Evolutionary conservation across 2,113 vertebrate species (phyloP), one percentile per base, ranked within the genome.

Genomic region (Psilopsiagon aymara): DNA sequence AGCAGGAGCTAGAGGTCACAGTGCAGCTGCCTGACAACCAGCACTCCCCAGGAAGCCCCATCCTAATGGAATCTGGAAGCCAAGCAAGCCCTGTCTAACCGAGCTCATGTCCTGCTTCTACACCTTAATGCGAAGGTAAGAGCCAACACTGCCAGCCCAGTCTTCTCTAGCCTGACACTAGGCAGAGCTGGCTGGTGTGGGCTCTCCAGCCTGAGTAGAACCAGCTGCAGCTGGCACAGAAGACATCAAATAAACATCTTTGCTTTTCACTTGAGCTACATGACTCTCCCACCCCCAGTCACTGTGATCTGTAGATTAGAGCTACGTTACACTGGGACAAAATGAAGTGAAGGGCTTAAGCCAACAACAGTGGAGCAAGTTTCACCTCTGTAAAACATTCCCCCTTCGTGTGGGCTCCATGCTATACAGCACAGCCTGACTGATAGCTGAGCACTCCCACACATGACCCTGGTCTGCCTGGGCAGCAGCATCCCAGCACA

Each of bases 341-440:
- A 63, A 53, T 19, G 12, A 20, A 73, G 29, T 53, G 80, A 78
- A 49, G 11, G 20, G 52, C 57, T 87, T 17, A 87, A 81, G 35
- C 13, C 28, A 46, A 80, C 41, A 59, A 60, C 37, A 63, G 25
- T 4, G 0, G 31, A 80, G 20, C 10, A 37, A 75, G 74, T 60
- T n/a, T 28, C 19, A 37, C 4, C 55, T 86, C 37, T 83, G 20
- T 28, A 29, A 86, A 88, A 77, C 0, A 1, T 73, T 13, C 51
- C 51, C 9, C 11, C 39, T 86, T 60, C 59, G 3, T 0, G 0
- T 28, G 43, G 43, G 37, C 15, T 59, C 47, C 35, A 43, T 18
- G n/a, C 18, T 9, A 3, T 55, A 33, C 37, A 84, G 27, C 49
- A 82, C 52, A 52, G 64, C 9, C 20, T 64, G 21, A 14, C 52